Percentiles rank a stretch among this genome's conserved stretches.
phyloP scores from a whole-genome alignment of 35 echinoderm and acorn worm species.

The Anneissia japonica region DNA sequence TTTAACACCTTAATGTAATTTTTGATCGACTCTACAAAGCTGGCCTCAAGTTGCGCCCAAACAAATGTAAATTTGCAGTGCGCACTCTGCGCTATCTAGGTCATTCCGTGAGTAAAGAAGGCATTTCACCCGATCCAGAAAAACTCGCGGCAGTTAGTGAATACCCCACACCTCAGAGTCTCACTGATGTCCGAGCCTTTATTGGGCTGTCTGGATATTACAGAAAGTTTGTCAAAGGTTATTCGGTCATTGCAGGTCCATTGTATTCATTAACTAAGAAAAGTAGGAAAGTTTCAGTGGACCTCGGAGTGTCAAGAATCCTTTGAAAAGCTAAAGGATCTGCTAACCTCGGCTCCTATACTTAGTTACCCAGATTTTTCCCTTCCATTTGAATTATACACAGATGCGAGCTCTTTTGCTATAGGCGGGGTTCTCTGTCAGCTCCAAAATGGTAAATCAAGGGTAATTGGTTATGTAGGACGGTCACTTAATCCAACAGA shows the following conservation, averaged over 20 bases:
- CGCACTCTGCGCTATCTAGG: not conserved
- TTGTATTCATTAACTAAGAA: slow-evolving; percentile 6
- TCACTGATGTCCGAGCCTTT: slow-evolving; percentile 2
- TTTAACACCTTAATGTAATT: not conserved
- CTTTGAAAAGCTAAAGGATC: slow-evolving; percentile 3
- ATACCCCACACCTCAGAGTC: not conserved
- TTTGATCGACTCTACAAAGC: not conserved
- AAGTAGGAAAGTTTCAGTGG: not conserved
- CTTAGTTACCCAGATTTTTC: slow-evolving; percentile 16
- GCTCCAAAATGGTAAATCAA: not conserved
- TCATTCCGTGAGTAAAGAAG: not conserved
- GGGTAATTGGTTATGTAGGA: not conserved
- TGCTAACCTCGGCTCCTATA: not conserved
- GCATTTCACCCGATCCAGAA: slow-evolving; percentile 11
- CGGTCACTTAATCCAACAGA: not conserved
- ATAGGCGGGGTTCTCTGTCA: not conserved
- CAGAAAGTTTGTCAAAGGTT: not conserved
- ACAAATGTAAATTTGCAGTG: slow-evolving; percentile 5
- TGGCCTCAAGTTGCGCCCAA: not conserved
- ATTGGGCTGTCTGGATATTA: slow-evolving; percentile 7
- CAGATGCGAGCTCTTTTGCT: not conserved
- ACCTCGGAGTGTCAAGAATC: not conserved
- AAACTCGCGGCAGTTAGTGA: not conserved
- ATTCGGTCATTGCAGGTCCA: not conserved
- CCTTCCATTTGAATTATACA: slow-evolving; percentile 11